phyloP scores from a whole-genome alignment of 2,113 vertebrate genomes.

The Sitta europaea region DNA sequence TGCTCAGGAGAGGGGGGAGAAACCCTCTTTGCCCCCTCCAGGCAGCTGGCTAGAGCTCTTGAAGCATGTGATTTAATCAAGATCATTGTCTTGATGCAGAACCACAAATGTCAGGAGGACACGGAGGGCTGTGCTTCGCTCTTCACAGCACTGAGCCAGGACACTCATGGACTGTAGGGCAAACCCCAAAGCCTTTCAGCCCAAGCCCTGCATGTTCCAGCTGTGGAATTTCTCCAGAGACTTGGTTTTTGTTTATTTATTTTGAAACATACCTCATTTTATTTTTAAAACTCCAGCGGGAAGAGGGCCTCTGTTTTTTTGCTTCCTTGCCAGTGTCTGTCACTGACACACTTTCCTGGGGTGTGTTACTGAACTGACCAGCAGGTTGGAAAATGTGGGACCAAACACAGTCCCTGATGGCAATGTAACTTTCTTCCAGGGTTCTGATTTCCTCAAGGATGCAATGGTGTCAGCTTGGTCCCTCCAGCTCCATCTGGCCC shows the following conservation, averaged over 20 bases:
- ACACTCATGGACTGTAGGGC: background rate
- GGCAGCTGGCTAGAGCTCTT: conserved; percentile 3
- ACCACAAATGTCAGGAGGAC: background rate
- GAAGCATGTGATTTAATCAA: conserved; percentile 57
- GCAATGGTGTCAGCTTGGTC: background rate
- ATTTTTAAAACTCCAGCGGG: background rate
- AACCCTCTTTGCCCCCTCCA: background rate
- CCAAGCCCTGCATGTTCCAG: background rate
- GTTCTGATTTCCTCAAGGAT: background rate
- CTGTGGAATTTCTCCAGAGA: background rate
- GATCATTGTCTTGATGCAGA: conserved; percentile 20
- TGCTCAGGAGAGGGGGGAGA: fast-evolving
- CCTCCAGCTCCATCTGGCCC: background rate
- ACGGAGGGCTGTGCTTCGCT: background rate
- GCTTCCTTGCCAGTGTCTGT: background rate
- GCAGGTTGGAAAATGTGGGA: background rate
- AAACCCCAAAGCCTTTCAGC: background rate
- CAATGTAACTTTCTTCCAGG: background rate
- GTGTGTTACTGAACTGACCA: background rate
- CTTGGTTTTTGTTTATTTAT: background rate
- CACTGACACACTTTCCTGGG: fast-evolving
- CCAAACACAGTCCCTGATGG: background rate
- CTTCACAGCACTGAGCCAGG: fast-evolving
- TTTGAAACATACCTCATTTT: background rate
- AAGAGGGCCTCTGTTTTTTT: background rate